phyloP scores from a whole-genome alignment of 2,797 vertebrate species.

The Rhabdomys pumilio region DNA sequence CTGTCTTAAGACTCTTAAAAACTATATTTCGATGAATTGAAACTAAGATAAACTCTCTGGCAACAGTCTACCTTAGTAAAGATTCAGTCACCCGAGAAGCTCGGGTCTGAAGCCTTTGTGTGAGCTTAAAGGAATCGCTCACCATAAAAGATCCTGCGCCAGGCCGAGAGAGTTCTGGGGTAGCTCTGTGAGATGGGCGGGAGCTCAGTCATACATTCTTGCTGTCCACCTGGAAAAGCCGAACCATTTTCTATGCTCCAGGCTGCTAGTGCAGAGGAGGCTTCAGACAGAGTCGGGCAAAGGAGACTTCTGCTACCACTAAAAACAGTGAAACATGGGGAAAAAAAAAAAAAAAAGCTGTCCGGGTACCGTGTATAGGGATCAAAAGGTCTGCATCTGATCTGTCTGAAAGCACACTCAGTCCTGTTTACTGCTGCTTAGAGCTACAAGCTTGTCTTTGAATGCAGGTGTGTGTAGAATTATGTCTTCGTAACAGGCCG shows the following conservation, averaged over 20 bases:
- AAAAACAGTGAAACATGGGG: not conserved
- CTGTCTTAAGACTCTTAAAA: slow-evolving; percentile 83
- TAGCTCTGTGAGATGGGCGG: not conserved
- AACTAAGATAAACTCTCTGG: slow-evolving; percentile 71
- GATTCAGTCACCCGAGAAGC: slow-evolving; percentile 53
- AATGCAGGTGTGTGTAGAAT: slow-evolving; percentile 78
- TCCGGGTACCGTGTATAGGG: slow-evolving; percentile 78
- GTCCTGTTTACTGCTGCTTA: slow-evolving; percentile 86
- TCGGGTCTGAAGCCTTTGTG: not conserved
- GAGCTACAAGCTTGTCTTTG: slow-evolving; percentile 79
- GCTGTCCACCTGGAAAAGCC: slow-evolving; percentile 60
- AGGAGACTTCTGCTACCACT: slow-evolving; percentile 66
- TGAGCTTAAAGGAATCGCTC: slow-evolving; percentile 69
- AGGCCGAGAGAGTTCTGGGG: not conserved
- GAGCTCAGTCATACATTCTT: slow-evolving; percentile 67
- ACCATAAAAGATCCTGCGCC: not conserved
- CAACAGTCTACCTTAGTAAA: slow-evolving; percentile 68
- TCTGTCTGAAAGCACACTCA: slow-evolving; percentile 85
- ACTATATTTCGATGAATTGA: slow-evolving; percentile 57
- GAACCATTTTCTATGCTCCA: slow-evolving; percentile 50
- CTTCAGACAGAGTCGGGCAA: slow-evolving; percentile 68
- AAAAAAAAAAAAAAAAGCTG: not conserved
- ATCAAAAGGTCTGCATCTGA: slow-evolving; percentile 85
- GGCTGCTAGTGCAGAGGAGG: slow-evolving; percentile 55
- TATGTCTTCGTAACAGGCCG: slow-evolving; percentile 75